phyloP scores from a whole-genome alignment of 2,888 invertebrate species.

The Eristalis tenax region DNA sequence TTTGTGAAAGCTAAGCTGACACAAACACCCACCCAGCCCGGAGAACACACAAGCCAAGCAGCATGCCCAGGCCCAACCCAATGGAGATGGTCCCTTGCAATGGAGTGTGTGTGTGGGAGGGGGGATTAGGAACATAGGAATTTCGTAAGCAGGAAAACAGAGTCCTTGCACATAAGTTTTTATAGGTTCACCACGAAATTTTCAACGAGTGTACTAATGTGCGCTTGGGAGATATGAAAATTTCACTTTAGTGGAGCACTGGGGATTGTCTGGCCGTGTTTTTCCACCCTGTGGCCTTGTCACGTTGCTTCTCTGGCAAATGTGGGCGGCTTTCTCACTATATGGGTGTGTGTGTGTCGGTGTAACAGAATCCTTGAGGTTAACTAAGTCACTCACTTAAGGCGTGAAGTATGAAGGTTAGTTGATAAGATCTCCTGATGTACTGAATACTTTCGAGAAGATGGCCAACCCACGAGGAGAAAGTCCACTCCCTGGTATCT shows the following conservation, averaged over 20 bases:
- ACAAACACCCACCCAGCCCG: neutral
- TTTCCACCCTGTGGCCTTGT: constrained; percentile 12
- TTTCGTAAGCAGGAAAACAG: constrained; percentile 51
- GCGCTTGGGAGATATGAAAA: constrained; percentile 59
- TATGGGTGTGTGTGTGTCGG: constrained; percentile 29
- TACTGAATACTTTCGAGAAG: neutral
- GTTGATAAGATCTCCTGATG: constrained; percentile 29
- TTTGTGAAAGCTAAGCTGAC: constrained; percentile 32
- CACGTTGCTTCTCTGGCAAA: neutral
- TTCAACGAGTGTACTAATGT: constrained; percentile 65
- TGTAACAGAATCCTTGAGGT: neutral
- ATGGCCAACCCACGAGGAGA: neutral
- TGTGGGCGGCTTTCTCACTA: neutral
- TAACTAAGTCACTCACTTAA: constrained; percentile 56
- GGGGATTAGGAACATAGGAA: constrained; percentile 36
- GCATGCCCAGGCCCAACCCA: constrained; percentile 7
- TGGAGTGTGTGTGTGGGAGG: neutral
- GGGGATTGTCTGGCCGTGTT: constrained; percentile 36
- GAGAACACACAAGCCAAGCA: neutral
- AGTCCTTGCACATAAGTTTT: constrained; percentile 68
- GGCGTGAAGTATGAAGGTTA: constrained; percentile 27
- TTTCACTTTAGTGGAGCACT: constrained; percentile 35
- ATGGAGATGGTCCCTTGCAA: neutral
- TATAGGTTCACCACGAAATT: constrained; percentile 66
- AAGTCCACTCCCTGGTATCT: neutral